Evolutionary conservation across 1,140 invertebrate species (phyloP).

Genomic region (Pteromalus puparum): DNA sequence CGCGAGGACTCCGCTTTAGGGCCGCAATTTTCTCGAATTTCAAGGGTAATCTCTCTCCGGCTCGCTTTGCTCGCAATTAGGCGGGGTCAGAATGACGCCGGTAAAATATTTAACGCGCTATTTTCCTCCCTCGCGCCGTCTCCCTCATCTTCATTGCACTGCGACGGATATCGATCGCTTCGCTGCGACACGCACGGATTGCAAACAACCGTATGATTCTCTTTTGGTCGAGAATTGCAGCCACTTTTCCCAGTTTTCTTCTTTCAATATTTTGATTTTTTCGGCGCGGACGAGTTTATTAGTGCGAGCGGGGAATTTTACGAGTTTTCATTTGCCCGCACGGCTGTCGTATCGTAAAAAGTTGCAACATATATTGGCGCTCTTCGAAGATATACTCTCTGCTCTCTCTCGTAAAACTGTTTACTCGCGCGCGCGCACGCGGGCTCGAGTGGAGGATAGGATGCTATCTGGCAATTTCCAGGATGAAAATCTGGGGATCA

Average conservation of each 20-base stretch:
- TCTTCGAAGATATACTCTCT: not conserved
- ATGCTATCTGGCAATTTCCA: constrained; percentile 40
- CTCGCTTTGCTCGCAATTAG: constrained; percentile 46
- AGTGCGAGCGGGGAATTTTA: not conserved
- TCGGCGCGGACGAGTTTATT: constrained; percentile 16
- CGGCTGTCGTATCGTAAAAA: constrained; percentile 24
- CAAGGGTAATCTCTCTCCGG: constrained; percentile 39
- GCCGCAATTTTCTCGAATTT: constrained; percentile 46
- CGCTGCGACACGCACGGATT: not conserved
- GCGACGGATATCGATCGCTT: too few species aligned
- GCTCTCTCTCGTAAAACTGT: constrained; percentile 35
- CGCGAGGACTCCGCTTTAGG: not conserved
- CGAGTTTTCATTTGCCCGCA: not conserved
- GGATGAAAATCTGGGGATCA: not conserved
- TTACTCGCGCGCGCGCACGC: not conserved
- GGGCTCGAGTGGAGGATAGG: not conserved
- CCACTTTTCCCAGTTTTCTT: not conserved
- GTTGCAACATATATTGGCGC: constrained; percentile 18
- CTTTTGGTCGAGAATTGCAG: too few species aligned
- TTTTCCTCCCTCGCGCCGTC: not conserved
- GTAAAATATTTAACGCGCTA: constrained; percentile 47
- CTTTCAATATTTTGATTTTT: not conserved
- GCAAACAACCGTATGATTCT: too few species aligned
- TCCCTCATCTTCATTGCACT: too few species aligned
- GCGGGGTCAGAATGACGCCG: not conserved